Evolutionary conservation across 2,113 vertebrate species (phyloP), one percentile per base, ranked within the genome.

Genomic region (Hippolais icterina): DNA sequence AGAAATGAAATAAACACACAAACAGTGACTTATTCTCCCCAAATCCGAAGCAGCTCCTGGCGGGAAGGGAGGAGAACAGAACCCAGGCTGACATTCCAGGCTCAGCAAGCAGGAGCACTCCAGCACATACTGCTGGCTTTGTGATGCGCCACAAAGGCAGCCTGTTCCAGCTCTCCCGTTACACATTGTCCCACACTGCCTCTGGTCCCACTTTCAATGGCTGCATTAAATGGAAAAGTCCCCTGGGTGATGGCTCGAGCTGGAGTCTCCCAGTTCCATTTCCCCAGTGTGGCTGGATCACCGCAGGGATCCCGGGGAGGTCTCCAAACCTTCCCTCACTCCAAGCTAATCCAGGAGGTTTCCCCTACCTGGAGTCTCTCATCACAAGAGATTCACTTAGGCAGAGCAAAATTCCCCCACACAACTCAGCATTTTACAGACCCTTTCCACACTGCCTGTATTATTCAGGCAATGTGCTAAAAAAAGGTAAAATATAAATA

Each of bases 71-170:
- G 72, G 77, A 94, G 88, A 89, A 70, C 54, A 93, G 71, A 57
- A 64, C 10, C 44, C 44, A 1, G 56, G 63, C 80, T 93, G 93
- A 41, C 41, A 47, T 15, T 37, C 27, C 80, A 83, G 79, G 90
- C 89, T 75, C 11, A 75, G 91, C 79, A 54, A 59, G 80, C 54
- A 70, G 75, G 11, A 94, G 60, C 63, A 42, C 83, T 90, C 10
- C 31, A 72, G 92, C 79, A 80, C 79, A 96, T 83, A 96, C 57
- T 93, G 92, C 61, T 4, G 13, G 70, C 95, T 96, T 97, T 94
- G 95, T 96, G 60, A 47, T 2, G 52, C 23, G 59, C 71, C 90
- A 95, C 95, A 97, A 96, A 96, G 92, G 71, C 63, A 15, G 90
- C 85, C 86, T 97, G 96, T 97, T 86, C 44, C 76, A 86, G 86